Evolutionary conservation across 92 coral and sea anemone genomes (phyloP).

Genomic region (Palythoa grandis): DNA sequence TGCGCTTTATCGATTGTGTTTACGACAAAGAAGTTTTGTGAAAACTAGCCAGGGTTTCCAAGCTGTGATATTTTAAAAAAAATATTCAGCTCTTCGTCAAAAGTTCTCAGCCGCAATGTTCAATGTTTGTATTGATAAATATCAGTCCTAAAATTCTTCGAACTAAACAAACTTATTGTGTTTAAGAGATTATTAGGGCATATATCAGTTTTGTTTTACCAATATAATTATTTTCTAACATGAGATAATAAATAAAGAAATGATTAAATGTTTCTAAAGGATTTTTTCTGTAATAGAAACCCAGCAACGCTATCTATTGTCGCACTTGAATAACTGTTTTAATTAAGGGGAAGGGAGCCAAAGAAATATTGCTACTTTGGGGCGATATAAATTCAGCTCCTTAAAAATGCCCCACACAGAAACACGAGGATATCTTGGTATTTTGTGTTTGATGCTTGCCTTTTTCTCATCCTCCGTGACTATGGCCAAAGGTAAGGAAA

Average conservation of each 20-base stretch:
- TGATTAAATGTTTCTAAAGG: background rate
- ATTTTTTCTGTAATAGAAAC: background rate
- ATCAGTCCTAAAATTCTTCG: too few relatives aligned
- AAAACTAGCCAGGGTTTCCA: background rate
- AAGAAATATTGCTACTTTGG: background rate
- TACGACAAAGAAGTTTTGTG: background rate
- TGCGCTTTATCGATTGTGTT: background rate
- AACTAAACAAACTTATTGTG: too few relatives aligned
- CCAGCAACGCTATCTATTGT: background rate
- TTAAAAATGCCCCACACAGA: background rate
- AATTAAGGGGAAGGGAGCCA: background rate
- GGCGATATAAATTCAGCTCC: background rate
- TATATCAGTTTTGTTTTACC: too few relatives aligned
- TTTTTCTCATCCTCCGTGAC: background rate
- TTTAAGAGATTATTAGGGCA: too few relatives aligned
- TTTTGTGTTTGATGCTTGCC: background rate
- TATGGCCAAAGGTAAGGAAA: background rate
- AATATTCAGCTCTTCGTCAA: too few relatives aligned
- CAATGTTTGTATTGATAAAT: too few relatives aligned
- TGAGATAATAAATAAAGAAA: too few relatives aligned
- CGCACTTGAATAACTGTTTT: constrained; percentile 3
- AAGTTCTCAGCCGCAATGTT: too few relatives aligned
- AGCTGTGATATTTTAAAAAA: background rate
- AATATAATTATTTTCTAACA: too few relatives aligned
- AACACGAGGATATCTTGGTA: background rate